These are phyloP conservation scores for Paralichthys olivaceus DNA, from an alignment of 2,113 vertebrate species.

Conservation along the genomic window DNA sequence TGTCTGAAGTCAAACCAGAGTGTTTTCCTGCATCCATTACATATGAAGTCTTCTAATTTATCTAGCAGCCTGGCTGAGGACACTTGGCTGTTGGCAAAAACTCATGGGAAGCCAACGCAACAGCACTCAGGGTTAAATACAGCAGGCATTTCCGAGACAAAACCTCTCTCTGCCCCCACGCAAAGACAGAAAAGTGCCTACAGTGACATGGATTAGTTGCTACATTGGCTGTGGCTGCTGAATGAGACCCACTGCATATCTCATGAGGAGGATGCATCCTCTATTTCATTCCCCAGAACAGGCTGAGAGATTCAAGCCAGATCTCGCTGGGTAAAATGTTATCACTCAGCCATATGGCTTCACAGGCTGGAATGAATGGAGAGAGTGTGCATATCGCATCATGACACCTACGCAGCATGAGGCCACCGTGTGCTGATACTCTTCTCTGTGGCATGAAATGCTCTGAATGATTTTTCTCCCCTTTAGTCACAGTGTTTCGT, in stretches of 20 bases:
- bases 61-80: constrained; percentile 42
- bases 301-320: constrained; percentile 36
- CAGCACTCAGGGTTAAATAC: constrained; percentile 39
- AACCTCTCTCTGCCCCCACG: constrained; percentile 22
- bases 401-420: constrained; percentile 47
- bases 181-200: constrained; percentile 44
- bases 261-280: constrained; percentile 38
- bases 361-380: constrained; percentile 21
- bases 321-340: constrained; percentile 55
- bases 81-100: constrained; percentile 29
- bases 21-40: constrained; percentile 18
- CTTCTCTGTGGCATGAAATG: constrained; percentile 21
- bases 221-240: constrained; percentile 58
- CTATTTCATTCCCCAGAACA: constrained; percentile 32
- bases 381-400: constrained; percentile 29
- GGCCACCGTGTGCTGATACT: not conserved
- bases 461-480: constrained; percentile 23
- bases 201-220: constrained; percentile 56
- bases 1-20: not conserved
- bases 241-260: constrained; percentile 42
- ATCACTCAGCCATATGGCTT: constrained; percentile 58
- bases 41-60: constrained; percentile 40
- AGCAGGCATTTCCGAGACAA: constrained; percentile 48
- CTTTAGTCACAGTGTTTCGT: constrained; percentile 1
- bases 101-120: constrained; percentile 42